These are phyloP conservation scores for Tryphoninae sp. DNA, from an alignment of 2,888 invertebrate species.

Conservation along the genomic window DNA sequence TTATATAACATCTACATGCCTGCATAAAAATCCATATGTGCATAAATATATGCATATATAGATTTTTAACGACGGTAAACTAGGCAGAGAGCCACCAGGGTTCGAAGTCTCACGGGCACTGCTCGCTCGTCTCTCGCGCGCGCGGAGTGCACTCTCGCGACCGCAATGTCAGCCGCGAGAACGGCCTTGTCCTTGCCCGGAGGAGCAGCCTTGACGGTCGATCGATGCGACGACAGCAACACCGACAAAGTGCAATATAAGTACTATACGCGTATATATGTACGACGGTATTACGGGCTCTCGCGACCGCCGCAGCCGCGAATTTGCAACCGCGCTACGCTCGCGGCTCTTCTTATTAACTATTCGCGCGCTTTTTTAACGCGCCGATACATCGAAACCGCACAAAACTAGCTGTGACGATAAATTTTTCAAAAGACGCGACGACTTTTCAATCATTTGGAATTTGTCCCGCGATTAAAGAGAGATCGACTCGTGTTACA, in stretches of 20 bases:
- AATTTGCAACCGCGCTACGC: not conserved
- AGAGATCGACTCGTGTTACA: too few species aligned
- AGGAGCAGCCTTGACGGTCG: conserved; percentile 73
- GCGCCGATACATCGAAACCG: too few species aligned
- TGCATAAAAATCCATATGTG: not conserved
- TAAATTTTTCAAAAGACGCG: too few species aligned
- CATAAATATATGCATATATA: not conserved
- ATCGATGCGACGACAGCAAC: conserved; percentile 71
- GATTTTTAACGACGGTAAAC: conserved; percentile 24
- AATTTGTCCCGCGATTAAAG: too few species aligned
- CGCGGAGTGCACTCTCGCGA: conserved; percentile 67
- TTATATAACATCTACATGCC: not conserved
- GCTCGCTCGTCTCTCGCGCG: conserved; percentile 43
- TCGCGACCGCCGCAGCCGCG: not conserved
- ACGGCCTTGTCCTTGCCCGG: conserved; percentile 79
- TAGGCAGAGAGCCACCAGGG: conserved; percentile 53
- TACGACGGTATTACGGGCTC: conserved; percentile 10
- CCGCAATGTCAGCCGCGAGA: conserved; percentile 72
- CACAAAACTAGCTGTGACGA: too few species aligned
- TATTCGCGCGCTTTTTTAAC: not conserved
- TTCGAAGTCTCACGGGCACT: conserved; percentile 64
- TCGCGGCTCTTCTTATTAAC: too few species aligned
- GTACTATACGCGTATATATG: conserved; percentile 17
- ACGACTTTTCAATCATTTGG: too few species aligned
- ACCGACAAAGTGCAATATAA: conserved; percentile 56